Evolutionary conservation across 2,113 vertebrate species (phyloP).

Genomic region (Prolemur simus): DNA sequence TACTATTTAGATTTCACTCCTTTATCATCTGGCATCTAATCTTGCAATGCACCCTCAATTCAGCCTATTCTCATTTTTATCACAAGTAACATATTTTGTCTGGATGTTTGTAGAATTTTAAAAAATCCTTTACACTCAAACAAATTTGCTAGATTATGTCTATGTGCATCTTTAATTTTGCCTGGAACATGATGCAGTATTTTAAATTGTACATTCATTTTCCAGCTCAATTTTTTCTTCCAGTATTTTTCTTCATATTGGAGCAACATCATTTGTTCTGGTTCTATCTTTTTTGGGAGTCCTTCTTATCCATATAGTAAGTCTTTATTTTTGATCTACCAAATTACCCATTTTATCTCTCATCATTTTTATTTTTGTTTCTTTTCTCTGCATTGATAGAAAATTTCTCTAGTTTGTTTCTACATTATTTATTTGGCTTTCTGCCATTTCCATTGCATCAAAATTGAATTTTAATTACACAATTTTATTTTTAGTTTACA

Average conservation of each 20-base stretch:
- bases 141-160: not conserved
- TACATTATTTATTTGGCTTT: not conserved
- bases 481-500: not conserved
- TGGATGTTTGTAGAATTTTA: not conserved
- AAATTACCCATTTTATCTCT: not conserved
- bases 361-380: not conserved
- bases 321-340: not conserved
- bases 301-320: not conserved
- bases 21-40: not conserved
- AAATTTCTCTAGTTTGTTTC: not conserved
- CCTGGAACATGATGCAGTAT: not conserved
- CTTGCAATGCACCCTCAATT: not conserved
- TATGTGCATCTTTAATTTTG: conserved; percentile 10
- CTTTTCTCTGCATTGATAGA: not conserved
- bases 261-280: not conserved
- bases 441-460: not conserved
- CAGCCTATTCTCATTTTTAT: not conserved
- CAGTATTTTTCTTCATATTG: not conserved
- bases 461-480: not conserved
- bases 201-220: not conserved
- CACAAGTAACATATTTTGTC: not conserved
- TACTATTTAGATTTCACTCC: not conserved
- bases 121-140: not conserved
- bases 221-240: conserved; percentile 25
- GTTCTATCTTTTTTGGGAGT: not conserved